Evolutionary conservation across 1,140 invertebrate species (phyloP), one percentile per base, ranked within the genome.

Genomic region (Diuraphis noxia): DNA sequence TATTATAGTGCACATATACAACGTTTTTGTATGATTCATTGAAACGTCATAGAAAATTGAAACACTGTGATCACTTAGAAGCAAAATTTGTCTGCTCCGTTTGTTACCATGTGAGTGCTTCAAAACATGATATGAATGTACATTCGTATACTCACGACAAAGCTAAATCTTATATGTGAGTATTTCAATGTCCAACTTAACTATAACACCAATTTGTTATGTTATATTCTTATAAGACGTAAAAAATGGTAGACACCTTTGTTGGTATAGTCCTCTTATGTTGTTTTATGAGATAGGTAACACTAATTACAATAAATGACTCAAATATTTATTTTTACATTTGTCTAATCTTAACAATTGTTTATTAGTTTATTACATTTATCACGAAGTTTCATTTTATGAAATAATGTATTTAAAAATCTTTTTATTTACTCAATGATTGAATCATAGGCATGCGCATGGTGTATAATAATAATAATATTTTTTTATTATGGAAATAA

Each of bases 21-120:
- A 91, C 89, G 6, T 91, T 82, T 40, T 49, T 91, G n/a, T 91
- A 82, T 23, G 89, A 91, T 82, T 91, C 89, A n/a, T 36, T 91
- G 10, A 91, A 91, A 91, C 63, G 89, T n/a, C 89, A 91, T 34
- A 36, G 49, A 82, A 91, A 82, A 91, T 13, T 91, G 6, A 91
- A 91, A 81, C 89, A 91, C 23, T 2, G 41, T 82, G n/a, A 43
- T 38, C 17, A 91, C 10, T 2, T 36, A 30, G 72, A 38, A 49
- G 2, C 40, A 81, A 77, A 91, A 82, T 91, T 52, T 82, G 38
- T 91, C 9, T 91, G 89, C 25, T 38, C 89, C 2, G 30, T 91
- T 49, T 91, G 89, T 52, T 81, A 36, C 30, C 89, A 91, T 40
- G 89, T 91, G 19, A 91, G 89, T 34, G 30, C 89, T 49, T 40